A percentile compares a stretch with the other conserved stretches of the same genome.
These are phyloP conservation scores for Caenorhabditis sinica DNA, from an alignment of 2,888 invertebrate species.

Conservation along the genomic window DNA sequence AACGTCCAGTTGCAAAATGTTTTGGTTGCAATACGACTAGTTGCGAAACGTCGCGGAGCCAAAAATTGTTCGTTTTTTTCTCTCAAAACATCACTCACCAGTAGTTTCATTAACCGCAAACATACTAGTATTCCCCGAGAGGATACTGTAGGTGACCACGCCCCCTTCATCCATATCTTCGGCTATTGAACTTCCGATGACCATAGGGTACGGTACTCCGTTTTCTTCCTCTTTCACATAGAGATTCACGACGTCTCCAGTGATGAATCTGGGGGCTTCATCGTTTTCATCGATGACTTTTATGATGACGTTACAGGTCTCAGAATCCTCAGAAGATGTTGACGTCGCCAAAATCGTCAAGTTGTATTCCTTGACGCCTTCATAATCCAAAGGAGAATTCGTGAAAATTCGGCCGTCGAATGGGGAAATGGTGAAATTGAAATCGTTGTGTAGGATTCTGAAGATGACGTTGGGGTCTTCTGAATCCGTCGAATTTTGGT, in stretches of 20 bases:
- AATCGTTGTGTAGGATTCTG: slow-evolving; percentile 46
- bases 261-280: slow-evolving; percentile 74
- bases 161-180: slow-evolving; percentile 71
- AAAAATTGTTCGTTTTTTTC: no score
- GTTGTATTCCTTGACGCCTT: slow-evolving; percentile 29
- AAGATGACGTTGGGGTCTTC: slow-evolving; percentile 23
- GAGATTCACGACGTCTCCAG: slow-evolving; percentile 69
- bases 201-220: slow-evolving; percentile 37
- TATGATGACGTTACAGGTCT: slow-evolving; percentile 46
- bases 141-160: slow-evolving; percentile 73
- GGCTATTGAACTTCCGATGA: slow-evolving; percentile 68
- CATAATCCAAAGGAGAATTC: slow-evolving; percentile 65
- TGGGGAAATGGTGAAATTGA: slow-evolving; percentile 57
- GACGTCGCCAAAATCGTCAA: neutral
- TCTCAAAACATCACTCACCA: slow-evolving; percentile 37
- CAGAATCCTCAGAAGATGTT: neutral
- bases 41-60: no score
- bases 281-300: slow-evolving; percentile 75
- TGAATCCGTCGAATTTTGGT: no score
- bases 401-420: slow-evolving; percentile 48
- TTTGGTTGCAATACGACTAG: no score
- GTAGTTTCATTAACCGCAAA: slow-evolving; percentile 72
- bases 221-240: slow-evolving; percentile 61
- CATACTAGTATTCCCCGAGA: slow-evolving; percentile 72
- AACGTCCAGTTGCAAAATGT: no score